phyloP scores from a whole-genome alignment of 2,888 invertebrate genomes.

The Tortrix viridana region DNA sequence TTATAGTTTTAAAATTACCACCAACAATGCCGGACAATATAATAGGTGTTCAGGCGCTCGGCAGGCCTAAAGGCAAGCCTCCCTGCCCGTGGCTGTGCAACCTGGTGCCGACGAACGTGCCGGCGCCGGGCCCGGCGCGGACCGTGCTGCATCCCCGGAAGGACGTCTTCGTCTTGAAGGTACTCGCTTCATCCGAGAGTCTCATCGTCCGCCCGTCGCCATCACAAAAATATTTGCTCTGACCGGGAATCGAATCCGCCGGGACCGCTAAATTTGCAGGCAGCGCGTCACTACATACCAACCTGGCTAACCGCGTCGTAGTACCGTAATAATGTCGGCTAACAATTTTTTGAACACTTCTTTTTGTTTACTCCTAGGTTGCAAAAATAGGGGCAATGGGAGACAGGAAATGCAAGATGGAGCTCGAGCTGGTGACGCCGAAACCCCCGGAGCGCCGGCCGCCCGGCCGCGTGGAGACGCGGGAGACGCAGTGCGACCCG shows the following conservation, averaged over 20 bases:
- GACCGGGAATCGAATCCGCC: too few species aligned
- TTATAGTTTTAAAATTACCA: not conserved
- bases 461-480: constrained; percentile 70
- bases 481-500: constrained; percentile 72
- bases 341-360: too few species aligned
- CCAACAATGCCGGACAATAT: not conserved
- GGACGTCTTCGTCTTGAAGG: constrained; percentile 86
- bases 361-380: constrained; percentile 52
- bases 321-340: too few species aligned
- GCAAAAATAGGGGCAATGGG: constrained; percentile 71
- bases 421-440: constrained; percentile 87
- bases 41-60: constrained; percentile 4
- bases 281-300: too few species aligned
- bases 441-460: constrained; percentile 83
- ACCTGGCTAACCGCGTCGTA: too few species aligned
- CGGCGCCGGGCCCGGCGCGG: constrained; percentile 61
- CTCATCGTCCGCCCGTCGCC: too few species aligned
- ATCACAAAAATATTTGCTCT: too few species aligned
- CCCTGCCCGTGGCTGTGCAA: constrained; percentile 65
- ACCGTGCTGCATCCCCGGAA: constrained; percentile 82
- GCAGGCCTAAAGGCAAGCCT: not conserved
- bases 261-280: too few species aligned
- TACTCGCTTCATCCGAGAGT: constrained; percentile 40
- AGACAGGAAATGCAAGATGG: constrained; percentile 79
- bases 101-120: constrained; percentile 64